Evolutionary conservation across 2,113 vertebrate genomes (phyloP), one percentile per base, ranked within the genome.

Genomic region (Heterotis niloticus): DNA sequence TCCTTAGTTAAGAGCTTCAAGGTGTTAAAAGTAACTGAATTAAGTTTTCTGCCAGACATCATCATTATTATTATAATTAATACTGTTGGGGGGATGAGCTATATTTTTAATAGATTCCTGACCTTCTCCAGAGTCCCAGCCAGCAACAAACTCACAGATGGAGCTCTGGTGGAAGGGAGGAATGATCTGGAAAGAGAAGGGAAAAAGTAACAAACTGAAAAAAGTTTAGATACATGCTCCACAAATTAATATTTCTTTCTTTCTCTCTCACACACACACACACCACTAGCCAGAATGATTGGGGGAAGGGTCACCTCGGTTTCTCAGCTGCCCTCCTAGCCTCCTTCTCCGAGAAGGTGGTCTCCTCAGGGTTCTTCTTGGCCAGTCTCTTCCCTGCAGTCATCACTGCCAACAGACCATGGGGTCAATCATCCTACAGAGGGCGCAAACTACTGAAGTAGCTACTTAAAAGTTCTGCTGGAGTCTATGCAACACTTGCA

Each of bases 111-210:
- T 12, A 65, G 17, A 20, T 29, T 75, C 86, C 93, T 91, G 84
- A 98, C 96, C 93, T 97, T 98, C 81, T 93, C 93, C 54, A 96
- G 89, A 0, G 90, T 89, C 79, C 93, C 94, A 57, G 91, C 84
- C 79, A 97, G 85, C 5, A 92, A 86, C 23, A 93, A 81, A 24
- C 87, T 87, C 84, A 93, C 73, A 17, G 90, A 92, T 86, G 92
- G 94, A 86, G 94, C 91, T 88, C 90, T 93, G 85, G 89, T 90
- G 77, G 89, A 75, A 73, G 87, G 86, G 67, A 85, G 79, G 77
- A 91, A 0, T 54, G 88, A 86, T 81, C 95, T 96, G 90, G 26
- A 89, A 83, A 77, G 78, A 86, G 52, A 81, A 72, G 7, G 34
- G 34, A 44, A 44, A 44, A 7, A n/a, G n/a, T n/a, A n/a, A 4